Evolutionary conservation across 2,797 vertebrate genomes (phyloP), one percentile per base, ranked within the genome.

Genomic region (Chloroceryle amazona): DNA sequence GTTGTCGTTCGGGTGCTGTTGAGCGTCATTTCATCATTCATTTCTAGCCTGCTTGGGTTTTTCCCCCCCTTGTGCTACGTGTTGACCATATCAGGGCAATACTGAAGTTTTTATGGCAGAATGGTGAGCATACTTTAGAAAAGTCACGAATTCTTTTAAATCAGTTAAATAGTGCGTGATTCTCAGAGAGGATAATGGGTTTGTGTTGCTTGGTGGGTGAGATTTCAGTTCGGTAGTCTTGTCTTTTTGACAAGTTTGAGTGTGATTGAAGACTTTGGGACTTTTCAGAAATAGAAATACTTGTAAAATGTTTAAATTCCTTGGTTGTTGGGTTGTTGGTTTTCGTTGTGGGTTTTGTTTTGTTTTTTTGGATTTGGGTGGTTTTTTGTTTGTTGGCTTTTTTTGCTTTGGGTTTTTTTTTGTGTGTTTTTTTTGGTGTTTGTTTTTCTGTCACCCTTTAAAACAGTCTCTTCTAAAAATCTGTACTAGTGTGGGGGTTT

Each of bases 191-290:
- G 4, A 20, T 51, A 28, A 42, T 5, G 3, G 15, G 20, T 86
- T 75, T 1, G 0, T 75, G 3, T 74, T 29, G 31, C 28, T 55
- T 66, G 9, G 8, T n/a, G 3, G n/a, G 3, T 35, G 19, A 7
- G 62, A 20, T 33, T 75, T 61, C 8, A 4, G 0, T 18, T 55
- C 18, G 22, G 6, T 49, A 18, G 39, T 68, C 17, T 90, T 90
- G 80, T 18, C 19, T 10, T 79, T 26, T 65, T 35, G 29, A 2
- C 51, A 39, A 47, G 5, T 86, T 65, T 74, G 55, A 54, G 39
- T 33, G 54, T 16, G 39, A 46, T 75, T 85, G 33, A 87, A 75
- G 26, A 15, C 11, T 91, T 29, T 6, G 3, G 22, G 49, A 57
- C 5, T 75, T 85, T 23, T 35, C 14, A 68, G 26, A 61, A 96